Base-by-base conservation (phyloP, 1,140 invertebrate species). In the Pteromalus puparum region DNA sequence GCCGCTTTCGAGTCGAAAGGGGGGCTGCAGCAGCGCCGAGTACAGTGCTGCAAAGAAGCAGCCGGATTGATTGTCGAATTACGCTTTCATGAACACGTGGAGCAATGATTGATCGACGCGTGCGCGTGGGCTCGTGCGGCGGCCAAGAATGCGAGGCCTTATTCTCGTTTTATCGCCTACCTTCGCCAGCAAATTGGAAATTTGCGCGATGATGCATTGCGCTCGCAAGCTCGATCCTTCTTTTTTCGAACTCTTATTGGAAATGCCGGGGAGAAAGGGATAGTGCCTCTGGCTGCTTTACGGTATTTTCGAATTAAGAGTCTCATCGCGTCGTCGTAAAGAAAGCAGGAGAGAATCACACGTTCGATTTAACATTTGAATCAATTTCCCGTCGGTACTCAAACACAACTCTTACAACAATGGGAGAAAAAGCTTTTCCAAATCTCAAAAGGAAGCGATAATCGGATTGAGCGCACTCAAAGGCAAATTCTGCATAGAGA, bases 201-300 rank as follows among this genome's bases (percentile, higher is more conserved):
- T 79, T 79, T 79, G 53, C 24, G 53, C 77, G 77, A 79, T 79
- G 77, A 79, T 79, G 77, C 77, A 79, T 79, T 42, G 30, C 21
- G 21, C 26, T 70, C 68, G 0, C 24, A 70, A 70, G 24, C 26
- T 10, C 26, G 3, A 42, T 42, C 38, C 26, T 61, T 21, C 53
- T 61, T 61, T 61, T 61, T 61, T 61, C 1, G 21, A 6, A 61
- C 7, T 15, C 53, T 61, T 61, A 61, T 61, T 61, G 21, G 21
- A 61, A 61, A 61, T 61, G 21, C 53, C 5, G 21, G 21, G 5
- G 21, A 61, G 4, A 21, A 7, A 61, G 53, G 46, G 15, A 46
- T 9, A 13, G 42, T 18, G n/a, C 13, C 15, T 61, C 21, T 6
- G 21, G 53, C 15, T 42, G 38, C 6, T 61, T 61, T 61, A n/a